Conservation (phyloP, 1,140 invertebrate species). For the Steinernema feltiae region DNA sequence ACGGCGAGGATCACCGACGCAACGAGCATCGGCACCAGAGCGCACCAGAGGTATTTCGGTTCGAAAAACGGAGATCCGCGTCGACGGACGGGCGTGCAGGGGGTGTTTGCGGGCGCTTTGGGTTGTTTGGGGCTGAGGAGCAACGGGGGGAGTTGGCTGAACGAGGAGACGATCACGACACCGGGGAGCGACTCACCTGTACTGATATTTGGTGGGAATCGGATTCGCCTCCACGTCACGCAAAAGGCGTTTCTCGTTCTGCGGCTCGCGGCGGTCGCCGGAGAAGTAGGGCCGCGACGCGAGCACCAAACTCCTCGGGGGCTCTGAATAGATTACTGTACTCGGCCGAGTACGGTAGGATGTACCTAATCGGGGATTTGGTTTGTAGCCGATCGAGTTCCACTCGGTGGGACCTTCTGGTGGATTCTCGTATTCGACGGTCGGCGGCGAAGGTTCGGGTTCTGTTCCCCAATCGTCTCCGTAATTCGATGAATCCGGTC, state of each 20-base stretch:
- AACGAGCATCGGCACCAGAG: neutral
- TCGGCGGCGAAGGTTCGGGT: neutral
- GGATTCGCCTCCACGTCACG: neutral
- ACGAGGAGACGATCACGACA: neutral
- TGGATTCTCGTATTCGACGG: neutral
- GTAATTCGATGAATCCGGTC: neutral
- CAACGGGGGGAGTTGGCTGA: neutral
- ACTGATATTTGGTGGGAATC: neutral
- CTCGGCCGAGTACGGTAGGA: no score
- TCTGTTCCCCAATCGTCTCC: conserved; percentile 1
- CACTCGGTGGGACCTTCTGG: neutral
- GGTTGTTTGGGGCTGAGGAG: neutral
- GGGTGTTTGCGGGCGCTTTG: neutral
- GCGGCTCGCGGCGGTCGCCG: neutral
- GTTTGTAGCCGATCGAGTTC: neutral
- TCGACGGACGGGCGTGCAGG: neutral
- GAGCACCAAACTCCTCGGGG: neutral
- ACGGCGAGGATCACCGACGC: neutral
- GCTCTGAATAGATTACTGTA: no score
- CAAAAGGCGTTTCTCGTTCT: neutral
- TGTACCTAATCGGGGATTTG: neutral
- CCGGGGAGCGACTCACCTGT: no score
- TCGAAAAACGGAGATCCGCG: neutral
- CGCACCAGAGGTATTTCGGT: conserved; percentile 6
- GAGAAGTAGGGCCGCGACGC: neutral